These are phyloP conservation scores for Stegophylla sp. DNA, from an alignment of 2,888 invertebrate species.

Conservation along the genomic window DNA sequence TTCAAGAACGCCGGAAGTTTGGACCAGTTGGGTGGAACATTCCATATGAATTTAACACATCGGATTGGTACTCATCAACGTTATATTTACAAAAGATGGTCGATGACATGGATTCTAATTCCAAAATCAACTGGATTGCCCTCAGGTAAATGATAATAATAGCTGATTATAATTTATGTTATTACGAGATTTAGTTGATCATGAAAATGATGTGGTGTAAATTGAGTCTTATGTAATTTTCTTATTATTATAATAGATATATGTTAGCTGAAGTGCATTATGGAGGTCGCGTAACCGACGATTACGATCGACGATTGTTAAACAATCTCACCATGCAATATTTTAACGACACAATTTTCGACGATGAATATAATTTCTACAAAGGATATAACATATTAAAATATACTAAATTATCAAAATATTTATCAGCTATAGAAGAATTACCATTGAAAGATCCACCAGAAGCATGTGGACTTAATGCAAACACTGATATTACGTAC, in stretches of 20 bases:
- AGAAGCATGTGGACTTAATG: constrained; percentile 93
- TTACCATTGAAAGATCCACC: constrained; percentile 87
- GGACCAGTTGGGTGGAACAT: constrained; percentile 97
- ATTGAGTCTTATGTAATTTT: too few relatives aligned
- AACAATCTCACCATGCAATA: constrained; percentile 89
- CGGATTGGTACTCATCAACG: constrained; percentile 92
- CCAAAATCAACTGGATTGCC: constrained; percentile 65
- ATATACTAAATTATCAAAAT: neutral
- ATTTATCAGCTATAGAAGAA: constrained; percentile 71
- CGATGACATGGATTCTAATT: constrained; percentile 95
- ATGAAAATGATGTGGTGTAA: too few relatives aligned
- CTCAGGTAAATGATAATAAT: constrained; percentile 65
- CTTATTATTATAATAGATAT: too few relatives aligned
- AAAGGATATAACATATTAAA: constrained; percentile 81
- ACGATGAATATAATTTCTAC: constrained; percentile 90
- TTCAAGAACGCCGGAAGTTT: constrained; percentile 94
- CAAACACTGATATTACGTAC: constrained; percentile 94
- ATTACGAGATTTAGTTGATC: too few relatives aligned
- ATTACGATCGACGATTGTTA: constrained; percentile 91
- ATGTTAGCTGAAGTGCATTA: constrained; percentile 92
- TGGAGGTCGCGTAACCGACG: constrained; percentile 93
- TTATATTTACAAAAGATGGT: constrained; percentile 96
- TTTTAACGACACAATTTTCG: constrained; percentile 96
- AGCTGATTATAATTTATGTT: neutral
- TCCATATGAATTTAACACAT: constrained; percentile 96